Evolutionary conservation across 1,140 invertebrate species (phyloP).

Genomic region (Formica selysi): DNA sequence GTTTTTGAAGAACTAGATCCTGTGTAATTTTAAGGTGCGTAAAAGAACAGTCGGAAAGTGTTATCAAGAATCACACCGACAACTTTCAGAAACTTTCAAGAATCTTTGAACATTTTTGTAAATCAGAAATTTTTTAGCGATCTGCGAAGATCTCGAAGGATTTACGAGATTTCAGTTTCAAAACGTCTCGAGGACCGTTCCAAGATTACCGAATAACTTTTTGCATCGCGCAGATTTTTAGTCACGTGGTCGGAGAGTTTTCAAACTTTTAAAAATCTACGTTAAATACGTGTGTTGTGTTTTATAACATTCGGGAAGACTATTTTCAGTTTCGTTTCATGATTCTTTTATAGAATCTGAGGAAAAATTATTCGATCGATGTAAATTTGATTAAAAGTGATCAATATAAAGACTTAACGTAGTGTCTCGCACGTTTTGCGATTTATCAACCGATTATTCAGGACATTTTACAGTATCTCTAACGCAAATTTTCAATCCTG

Average conservation of each 20-base stretch:
- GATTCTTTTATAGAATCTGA: neutral
- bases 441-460: neutral
- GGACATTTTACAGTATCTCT: neutral
- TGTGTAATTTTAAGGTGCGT: constrained; percentile 29
- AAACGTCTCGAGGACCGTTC: neutral
- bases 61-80: constrained; percentile 15
- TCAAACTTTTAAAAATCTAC: constrained; percentile 1
- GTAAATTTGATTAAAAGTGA: neutral
- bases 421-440: neutral
- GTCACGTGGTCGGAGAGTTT: constrained; percentile 29
- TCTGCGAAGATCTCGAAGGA: constrained; percentile 19
- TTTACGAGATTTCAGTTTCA: neutral
- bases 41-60: constrained; percentile 22
- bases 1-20: constrained; percentile 21
- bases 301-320: neutral
- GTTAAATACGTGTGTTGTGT: neutral
- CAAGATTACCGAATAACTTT: constrained; percentile 25
- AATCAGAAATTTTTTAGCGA: constrained; percentile 16
- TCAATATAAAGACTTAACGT: constrained; percentile 3
- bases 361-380: neutral
- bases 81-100: constrained; percentile 2
- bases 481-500: neutral
- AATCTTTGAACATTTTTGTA: constrained; percentile 4
- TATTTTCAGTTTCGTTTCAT: neutral
- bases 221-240: constrained; percentile 43